Base-by-base conservation (phyloP, 2,888 invertebrate genomes). In the Pollenia amentaria region DNA sequence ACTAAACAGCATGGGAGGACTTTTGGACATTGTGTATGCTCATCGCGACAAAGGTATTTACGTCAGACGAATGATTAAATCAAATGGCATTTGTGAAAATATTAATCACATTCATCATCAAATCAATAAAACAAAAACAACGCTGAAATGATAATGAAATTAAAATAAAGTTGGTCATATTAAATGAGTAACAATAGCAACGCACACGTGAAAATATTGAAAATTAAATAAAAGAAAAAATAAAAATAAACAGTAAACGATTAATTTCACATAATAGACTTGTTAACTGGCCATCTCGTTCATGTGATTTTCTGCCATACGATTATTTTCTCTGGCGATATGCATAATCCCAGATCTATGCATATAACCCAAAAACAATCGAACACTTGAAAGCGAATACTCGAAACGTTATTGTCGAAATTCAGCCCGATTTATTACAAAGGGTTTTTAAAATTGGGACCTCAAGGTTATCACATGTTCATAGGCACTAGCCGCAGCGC, bases 41-140 rank as follows among this genome's bases (percentile, higher is more conserved):
- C 60, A 76, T 72, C 72, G 67, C 78, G 73, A 62, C 46, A 21
- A 77, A 69, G 48, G 80, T 60, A 76, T 83, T 80, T 73, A 64
- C 84, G 80, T 87, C 87, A 84, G 72, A 46, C 53, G 86, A 51
- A 72, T 77, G 80, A 84, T 84, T 67, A 84, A 87, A 73, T 84
- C 87, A 84, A 84, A 81, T 84, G 80, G 77, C 60, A 87, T 87
- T 87, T 87, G 80, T 62, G 80, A 87, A 87, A 87, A 77, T 87
- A 87, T 87, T 81, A 84, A 84, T 87, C 87, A 87, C 73, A 62
- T 64, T 57, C 75, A 44, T 75, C 82, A 57, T 64, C 29, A 29
- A 29, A 0, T 29, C 6, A 29, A 29, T 29, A 29, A 4, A 29
- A 29, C 6, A 79, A 83, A 86, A 60, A 57, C 46, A 48, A 18